Percentiles rank a stretch among this genome's conserved stretches.
These are phyloP conservation scores for Hypomecis punctinalis DNA, from an alignment of 2,888 invertebrate genomes.

Conservation along the genomic window DNA sequence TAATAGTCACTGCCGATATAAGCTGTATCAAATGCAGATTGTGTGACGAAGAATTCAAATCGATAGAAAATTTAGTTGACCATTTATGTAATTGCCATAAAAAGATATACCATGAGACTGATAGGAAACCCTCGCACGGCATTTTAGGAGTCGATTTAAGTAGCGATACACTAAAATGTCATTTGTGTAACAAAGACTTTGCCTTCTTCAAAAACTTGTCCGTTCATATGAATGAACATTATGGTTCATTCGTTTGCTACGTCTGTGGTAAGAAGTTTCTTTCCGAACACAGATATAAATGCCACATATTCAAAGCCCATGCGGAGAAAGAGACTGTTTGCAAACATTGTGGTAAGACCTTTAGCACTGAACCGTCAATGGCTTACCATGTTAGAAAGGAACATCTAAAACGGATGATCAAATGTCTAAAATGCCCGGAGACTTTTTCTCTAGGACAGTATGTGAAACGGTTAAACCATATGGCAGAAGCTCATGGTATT, in stretches of 20 bases:
- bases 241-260: slow-evolving; percentile 56
- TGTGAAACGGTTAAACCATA: slow-evolving; percentile 65
- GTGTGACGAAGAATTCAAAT: slow-evolving; percentile 39
- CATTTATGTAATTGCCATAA: slow-evolving; percentile 42
- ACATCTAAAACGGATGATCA: slow-evolving; percentile 58
- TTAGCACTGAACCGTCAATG: slow-evolving; percentile 39
- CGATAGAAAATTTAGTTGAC: slow-evolving; percentile 41
- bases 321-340: slow-evolving; percentile 38
- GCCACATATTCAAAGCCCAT: slow-evolving; percentile 46
- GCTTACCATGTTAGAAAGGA: slow-evolving; percentile 41
- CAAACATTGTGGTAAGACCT: slow-evolving; percentile 41
- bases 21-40: slow-evolving; percentile 46
- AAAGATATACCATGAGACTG: slow-evolving; percentile 33
- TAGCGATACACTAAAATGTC: slow-evolving; percentile 43
- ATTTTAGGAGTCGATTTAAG: slow-evolving; percentile 48
- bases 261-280: slow-evolving; percentile 60
- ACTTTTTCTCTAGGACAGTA: slow-evolving; percentile 62
- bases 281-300: slow-evolving; percentile 44
- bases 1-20: slow-evolving; percentile 47
- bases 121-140: slow-evolving; percentile 43
- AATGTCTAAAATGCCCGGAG: slow-evolving; percentile 67
- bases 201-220: slow-evolving; percentile 49
- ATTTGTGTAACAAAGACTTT: slow-evolving; percentile 45
- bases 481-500: slow-evolving; percentile 64
- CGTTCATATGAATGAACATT: slow-evolving; percentile 64